Conservation (phyloP, 2,113 vertebrate genomes). For the Anser brachyrhynchus region DNA sequence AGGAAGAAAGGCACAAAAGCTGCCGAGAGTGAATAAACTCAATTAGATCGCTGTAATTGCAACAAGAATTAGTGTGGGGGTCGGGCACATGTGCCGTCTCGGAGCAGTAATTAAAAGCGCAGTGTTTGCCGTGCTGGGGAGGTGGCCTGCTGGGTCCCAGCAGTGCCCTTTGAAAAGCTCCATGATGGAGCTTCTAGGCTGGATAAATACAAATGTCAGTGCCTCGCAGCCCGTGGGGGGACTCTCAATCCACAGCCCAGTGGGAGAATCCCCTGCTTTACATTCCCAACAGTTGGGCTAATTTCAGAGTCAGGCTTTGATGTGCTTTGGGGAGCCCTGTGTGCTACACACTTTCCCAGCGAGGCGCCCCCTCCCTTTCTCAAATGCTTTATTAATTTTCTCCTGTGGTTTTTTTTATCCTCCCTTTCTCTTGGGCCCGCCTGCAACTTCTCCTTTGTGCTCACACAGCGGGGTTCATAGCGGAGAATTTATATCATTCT, state of each 20-base stretch:
- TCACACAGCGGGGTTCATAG: constrained; percentile 17
- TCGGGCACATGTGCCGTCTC: constrained; percentile 54
- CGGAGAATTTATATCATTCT: constrained; percentile 56
- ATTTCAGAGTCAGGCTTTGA: constrained; percentile 73
- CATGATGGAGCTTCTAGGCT: constrained; percentile 41
- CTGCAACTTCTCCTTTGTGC: constrained; percentile 62
- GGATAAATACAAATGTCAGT: constrained; percentile 71
- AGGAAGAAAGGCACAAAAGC: constrained; percentile 68
- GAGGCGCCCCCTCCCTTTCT: constrained; percentile 60
- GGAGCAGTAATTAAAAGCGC: constrained; percentile 68
- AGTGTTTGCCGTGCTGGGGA: constrained; percentile 61
- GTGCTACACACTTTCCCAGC: constrained; percentile 69
- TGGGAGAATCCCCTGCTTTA: constrained; percentile 68
- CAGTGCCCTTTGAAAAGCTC: constrained; percentile 69
- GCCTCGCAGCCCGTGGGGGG: constrained; percentile 55
- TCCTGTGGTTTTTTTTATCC: constrained; percentile 71
- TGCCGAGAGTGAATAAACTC: constrained; percentile 67
- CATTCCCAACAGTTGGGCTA: constrained; percentile 66
- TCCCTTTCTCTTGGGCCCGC: constrained; percentile 62
- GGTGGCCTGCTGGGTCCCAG: constrained; percentile 66
- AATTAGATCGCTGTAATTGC: constrained; percentile 74
- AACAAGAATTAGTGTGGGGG: constrained; percentile 68
- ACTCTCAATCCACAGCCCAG: constrained; percentile 69
- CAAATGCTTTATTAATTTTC: constrained; percentile 73
- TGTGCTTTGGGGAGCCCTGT: constrained; percentile 67